Base-by-base conservation (phyloP, 2,888 invertebrate genomes). In the Micropterix aruncella region DNA sequence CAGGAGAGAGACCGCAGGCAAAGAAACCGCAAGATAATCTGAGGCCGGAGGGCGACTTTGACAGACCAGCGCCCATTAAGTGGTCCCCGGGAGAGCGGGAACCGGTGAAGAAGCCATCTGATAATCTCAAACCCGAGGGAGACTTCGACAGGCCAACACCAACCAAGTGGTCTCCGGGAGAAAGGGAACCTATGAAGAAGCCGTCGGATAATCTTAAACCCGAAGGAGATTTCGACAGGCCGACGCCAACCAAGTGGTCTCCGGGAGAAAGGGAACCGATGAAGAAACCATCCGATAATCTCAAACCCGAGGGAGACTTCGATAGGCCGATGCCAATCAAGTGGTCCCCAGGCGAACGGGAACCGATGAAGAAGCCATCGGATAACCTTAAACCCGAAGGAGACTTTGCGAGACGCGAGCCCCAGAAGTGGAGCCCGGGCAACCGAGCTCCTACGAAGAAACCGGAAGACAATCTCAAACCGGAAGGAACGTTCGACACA, bases 381-480 rank as follows among this genome's bases (percentile, higher is more conserved):
- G 70, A 73, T 47, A 73, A 73, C 52, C 54, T 70, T 12, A 52
- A 55, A 46, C 66, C 68, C 2, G 71, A 73, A 54, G 74, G 73
- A 1, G 67, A 70, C 3, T 71, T 73, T 50, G 67, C 70, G 43
- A 62, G 58, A 15, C 63, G 61, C 0, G 51, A 56, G 40, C 60
- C 60, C 2, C 63, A 69, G 1, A 56, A 65, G 50, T 73, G 70
- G 64, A 54, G 55, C 42, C 73, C 66, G n/a, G 73, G 65, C 27
- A 75, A 75, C 51, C 57, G 73, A 44, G 70, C 63, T 16, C 60
- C 61, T 17, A 63, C 61, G 3, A 73, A 63, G 50, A 79, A 70
- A 51, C 83, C 77, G 0, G 60, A 69, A 51, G 80, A 80, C 51
- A 81, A 80, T 56, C 60, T 80, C 1, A 64, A 60, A 41, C 70